Conservation (phyloP, 2,113 vertebrate genomes). For the Theristicus caerulescens region DNA sequence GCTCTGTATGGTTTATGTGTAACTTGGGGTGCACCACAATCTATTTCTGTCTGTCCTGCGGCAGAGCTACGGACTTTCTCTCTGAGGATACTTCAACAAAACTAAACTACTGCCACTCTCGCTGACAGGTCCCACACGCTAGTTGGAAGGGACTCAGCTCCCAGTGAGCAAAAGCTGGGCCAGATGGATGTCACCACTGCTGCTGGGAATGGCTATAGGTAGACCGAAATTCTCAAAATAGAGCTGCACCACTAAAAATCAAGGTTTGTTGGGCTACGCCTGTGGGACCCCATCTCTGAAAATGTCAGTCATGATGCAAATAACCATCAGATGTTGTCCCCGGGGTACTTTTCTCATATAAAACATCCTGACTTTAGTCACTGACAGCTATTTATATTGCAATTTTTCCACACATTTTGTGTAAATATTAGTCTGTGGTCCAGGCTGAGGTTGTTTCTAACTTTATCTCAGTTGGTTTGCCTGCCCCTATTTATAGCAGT, state of each 20-base stretch:
- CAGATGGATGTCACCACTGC: background rate
- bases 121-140: background rate
- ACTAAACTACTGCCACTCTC: background rate
- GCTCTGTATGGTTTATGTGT: background rate
- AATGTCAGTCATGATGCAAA: background rate
- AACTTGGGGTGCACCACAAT: background rate
- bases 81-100: background rate
- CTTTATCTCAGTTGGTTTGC: background rate
- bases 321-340: background rate
- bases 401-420: background rate
- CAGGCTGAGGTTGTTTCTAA: conserved; percentile 22
- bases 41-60: background rate
- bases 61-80: background rate
- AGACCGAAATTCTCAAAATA: background rate
- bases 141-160: background rate
- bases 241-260: background rate
- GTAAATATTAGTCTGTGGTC: conserved; percentile 34
- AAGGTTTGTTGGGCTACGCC: background rate
- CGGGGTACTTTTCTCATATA: background rate
- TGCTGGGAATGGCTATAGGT: background rate
- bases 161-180: background rate
- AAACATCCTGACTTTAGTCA: background rate
- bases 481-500: background rate
- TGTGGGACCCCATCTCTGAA: background rate
- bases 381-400: conserved; percentile 18